phyloP scores from a whole-genome alignment of 1,140 invertebrate genomes.

The Drosophila novamexicana region DNA sequence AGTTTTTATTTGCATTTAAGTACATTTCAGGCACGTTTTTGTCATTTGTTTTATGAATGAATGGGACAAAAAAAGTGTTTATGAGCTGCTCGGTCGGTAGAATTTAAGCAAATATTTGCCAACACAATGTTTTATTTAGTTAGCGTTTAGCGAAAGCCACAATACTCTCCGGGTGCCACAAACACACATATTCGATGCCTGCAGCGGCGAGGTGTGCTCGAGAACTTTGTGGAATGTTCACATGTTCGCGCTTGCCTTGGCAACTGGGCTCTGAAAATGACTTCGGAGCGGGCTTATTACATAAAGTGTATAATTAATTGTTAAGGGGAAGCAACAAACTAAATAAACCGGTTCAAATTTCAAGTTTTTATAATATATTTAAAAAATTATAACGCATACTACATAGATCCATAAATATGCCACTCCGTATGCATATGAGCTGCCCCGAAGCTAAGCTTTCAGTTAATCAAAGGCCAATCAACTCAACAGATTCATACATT shows the following conservation, averaged over 20 bases:
- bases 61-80: conserved; percentile 12
- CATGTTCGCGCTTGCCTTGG: not conserved
- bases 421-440: conserved; percentile 4
- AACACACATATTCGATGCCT: conserved; percentile 13
- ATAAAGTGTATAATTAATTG: conserved; percentile 70
- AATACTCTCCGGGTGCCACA: not conserved
- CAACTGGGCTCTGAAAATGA: conserved; percentile 41
- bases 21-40: conserved; percentile 61
- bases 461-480: conserved; percentile 62
- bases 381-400: conserved; percentile 44
- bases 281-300: conserved; percentile 26
- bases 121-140: conserved; percentile 53
- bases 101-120: conserved; percentile 64
- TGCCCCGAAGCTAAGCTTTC: conserved; percentile 18
- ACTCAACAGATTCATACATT: conserved; percentile 50
- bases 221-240: conserved; percentile 44
- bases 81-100: conserved; percentile 20
- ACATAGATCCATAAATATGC: conserved; percentile 26
- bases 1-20: conserved; percentile 31
- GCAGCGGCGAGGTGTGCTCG: conserved; percentile 42
- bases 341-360: conserved; percentile 67
- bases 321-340: conserved; percentile 58
- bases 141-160: conserved; percentile 40
- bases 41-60: conserved; percentile 68
- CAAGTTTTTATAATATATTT: conserved; percentile 66